Percentiles rank a stretch among this genome's conserved stretches.
Conservation (phyloP, 2,888 invertebrate genomes). For the Hylaea fasciaria region DNA sequence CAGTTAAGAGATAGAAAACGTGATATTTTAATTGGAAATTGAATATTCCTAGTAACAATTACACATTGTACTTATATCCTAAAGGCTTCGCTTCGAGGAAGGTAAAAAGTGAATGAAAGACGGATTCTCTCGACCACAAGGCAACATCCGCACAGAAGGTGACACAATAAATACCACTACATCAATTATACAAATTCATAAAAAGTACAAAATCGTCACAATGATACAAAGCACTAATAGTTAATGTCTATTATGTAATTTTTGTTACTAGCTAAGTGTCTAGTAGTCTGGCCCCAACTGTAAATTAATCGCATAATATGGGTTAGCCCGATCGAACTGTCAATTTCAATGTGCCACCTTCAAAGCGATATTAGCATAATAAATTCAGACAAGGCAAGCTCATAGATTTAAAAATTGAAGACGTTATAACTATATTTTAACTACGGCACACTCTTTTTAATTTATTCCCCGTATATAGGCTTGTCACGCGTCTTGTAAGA, state of each 20-base stretch:
- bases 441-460: slow-evolving; percentile 10
- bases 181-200: no score
- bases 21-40: slow-evolving; percentile 1
- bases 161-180: not conserved
- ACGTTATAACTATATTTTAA: slow-evolving; percentile 4
- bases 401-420: slow-evolving; percentile 46
- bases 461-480: slow-evolving; percentile 1
- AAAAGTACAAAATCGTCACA: no score
- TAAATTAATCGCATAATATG: no score
- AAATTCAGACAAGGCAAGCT: slow-evolving; percentile 36
- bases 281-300: no score
- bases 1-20: slow-evolving; percentile 21
- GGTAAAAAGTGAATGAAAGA: slow-evolving; percentile 7
- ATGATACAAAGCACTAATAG: no score
- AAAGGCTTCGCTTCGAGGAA: slow-evolving; percentile 2
- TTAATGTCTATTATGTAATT: no score
- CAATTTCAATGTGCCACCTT: slow-evolving; percentile 1
- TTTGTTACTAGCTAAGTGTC: no score
- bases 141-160: not conserved
- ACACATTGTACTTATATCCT: slow-evolving; percentile 12
- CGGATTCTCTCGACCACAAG: slow-evolving; percentile 14
- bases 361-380: slow-evolving; percentile 9
- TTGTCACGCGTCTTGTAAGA: not conserved
- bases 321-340: no score
- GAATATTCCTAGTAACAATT: not conserved